These are phyloP conservation scores for Enteromius treurensis DNA, from an alignment of 2,797 vertebrate genomes.

Conservation along the genomic window DNA sequence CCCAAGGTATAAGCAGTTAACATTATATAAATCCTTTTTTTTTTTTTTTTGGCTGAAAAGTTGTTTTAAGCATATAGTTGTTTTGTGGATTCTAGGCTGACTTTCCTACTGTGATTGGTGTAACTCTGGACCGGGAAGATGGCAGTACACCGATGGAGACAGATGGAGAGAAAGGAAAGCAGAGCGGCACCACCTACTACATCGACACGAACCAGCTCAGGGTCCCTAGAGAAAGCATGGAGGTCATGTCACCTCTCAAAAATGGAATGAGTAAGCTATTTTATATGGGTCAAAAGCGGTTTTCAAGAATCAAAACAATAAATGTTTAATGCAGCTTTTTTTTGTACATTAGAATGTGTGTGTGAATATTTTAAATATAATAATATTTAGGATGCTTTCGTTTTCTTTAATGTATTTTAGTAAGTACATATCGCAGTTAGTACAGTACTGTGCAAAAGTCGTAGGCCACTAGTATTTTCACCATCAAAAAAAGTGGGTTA, in stretches of 20 bases:
- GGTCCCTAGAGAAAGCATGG: constrained; percentile 95
- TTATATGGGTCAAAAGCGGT: background rate
- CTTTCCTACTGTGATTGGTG: constrained; percentile 96
- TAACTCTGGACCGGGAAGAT: constrained; percentile 94
- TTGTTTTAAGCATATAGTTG: constrained; percentile 59
- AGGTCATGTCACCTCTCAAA: constrained; percentile 97
- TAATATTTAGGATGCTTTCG: too few species aligned
- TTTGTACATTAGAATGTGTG: too few species aligned
- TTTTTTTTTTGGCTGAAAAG: too few species aligned
- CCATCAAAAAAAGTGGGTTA: too few species aligned
- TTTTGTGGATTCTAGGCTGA: constrained; percentile 83
- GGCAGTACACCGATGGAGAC: constrained; percentile 96
- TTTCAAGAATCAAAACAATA: background rate
- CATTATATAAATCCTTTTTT: too few species aligned
- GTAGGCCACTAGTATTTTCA: too few species aligned
- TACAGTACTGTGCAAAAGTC: too few species aligned
- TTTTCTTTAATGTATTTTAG: too few species aligned
- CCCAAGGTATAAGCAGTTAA: constrained; percentile 77
- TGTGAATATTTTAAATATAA: too few species aligned
- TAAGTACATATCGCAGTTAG: too few species aligned
- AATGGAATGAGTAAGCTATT: constrained; percentile 93
- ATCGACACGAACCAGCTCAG: constrained; percentile 97
- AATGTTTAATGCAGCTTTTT: background rate
- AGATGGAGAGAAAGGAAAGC: constrained; percentile 93
- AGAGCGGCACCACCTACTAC: constrained; percentile 91